Evolutionary conservation across 2,888 invertebrate genomes (phyloP).

Genomic region (Dryocosmus kuriphilus): DNA sequence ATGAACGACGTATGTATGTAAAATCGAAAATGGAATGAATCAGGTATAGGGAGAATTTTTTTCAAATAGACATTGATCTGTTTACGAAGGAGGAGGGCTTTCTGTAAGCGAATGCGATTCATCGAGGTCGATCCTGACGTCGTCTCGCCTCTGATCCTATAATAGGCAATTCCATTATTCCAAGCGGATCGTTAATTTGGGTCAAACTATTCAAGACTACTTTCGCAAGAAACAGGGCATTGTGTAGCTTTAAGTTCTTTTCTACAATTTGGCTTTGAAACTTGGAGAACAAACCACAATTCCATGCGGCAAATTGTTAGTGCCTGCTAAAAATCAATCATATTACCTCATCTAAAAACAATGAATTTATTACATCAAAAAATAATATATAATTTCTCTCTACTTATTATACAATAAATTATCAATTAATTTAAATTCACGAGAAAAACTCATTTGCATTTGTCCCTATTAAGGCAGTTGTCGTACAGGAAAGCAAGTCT

Average conservation of each 20-base stretch:
- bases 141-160: constrained; percentile 40
- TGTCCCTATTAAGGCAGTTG: no score
- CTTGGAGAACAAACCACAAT: not conserved
- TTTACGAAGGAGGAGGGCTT: constrained; percentile 29
- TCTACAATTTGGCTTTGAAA: not conserved
- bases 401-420: no score
- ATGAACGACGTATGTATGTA: no score
- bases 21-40: not conserved
- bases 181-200: constrained; percentile 39
- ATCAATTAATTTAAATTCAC: no score
- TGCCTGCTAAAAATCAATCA: not conserved
- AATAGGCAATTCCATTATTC: constrained; percentile 40
- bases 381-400: no score
- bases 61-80: constrained; percentile 35
- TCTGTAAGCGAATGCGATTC: constrained; percentile 25
- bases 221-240: constrained; percentile 15
- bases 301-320: not conserved
- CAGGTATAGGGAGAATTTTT: not conserved
- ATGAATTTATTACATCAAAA: no score
- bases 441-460: no score
- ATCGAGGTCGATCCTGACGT: constrained; percentile 41
- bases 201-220: constrained; percentile 39
- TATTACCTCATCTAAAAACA: not conserved
- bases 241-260: constrained; percentile 10
- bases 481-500: no score